phyloP scores from a whole-genome alignment of 2,888 invertebrate genomes.

The Danaus chrysippus region DNA sequence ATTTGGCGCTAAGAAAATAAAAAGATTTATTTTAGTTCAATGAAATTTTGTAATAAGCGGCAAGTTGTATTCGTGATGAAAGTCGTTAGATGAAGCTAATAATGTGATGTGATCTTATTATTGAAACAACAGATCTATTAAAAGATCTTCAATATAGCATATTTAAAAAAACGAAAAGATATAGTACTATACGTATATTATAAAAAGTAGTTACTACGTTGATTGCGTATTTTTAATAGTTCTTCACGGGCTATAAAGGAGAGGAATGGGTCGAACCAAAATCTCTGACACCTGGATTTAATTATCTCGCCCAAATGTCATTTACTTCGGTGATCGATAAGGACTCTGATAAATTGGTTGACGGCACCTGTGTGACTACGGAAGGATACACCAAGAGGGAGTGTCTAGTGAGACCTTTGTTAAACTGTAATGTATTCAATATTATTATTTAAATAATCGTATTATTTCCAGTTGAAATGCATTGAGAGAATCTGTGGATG shows the following conservation, averaged over 20 bases:
- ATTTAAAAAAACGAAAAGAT: too few species aligned
- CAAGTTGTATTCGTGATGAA: too few species aligned
- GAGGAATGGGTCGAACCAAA: slow-evolving; percentile 46
- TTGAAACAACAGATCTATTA: too few species aligned
- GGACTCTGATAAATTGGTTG: slow-evolving; percentile 41
- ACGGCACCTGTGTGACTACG: slow-evolving; percentile 27
- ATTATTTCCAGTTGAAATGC: slow-evolving; percentile 47
- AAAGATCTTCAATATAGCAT: too few species aligned
- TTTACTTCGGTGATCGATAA: slow-evolving; percentile 46
- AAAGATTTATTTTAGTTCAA: too few species aligned
- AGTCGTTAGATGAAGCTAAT: too few species aligned
- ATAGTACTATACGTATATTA: too few species aligned
- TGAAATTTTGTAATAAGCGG: too few species aligned
- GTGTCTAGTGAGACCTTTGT: slow-evolving; percentile 31
- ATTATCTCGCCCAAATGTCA: slow-evolving; percentile 46
- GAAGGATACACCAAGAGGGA: slow-evolving; percentile 30
- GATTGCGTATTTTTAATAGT: slow-evolving; percentile 35
- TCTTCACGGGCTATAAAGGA: slow-evolving; percentile 48
- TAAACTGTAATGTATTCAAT: neutral
- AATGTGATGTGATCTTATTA: too few species aligned
- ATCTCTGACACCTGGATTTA: slow-evolving; percentile 42
- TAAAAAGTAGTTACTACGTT: too few species aligned
- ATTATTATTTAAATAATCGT: too few species aligned
- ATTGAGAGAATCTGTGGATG: slow-evolving; percentile 57
- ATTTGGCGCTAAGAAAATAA: too few species aligned